These are phyloP conservation scores for Selenia dentaria DNA, from an alignment of 2,888 invertebrate species.

Conservation along the genomic window DNA sequence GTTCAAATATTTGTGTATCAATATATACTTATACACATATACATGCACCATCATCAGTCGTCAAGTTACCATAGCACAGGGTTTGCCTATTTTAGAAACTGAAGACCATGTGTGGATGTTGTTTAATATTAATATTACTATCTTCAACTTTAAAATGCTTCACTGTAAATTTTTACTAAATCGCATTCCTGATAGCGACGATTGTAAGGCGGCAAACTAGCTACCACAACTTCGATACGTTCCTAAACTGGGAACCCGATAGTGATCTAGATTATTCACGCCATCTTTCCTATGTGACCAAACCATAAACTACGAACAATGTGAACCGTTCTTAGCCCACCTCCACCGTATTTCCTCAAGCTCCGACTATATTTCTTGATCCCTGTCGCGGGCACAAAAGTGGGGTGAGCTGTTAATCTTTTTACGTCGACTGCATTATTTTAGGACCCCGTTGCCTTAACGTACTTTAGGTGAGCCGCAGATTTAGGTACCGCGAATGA, in stretches of 20 bases:
- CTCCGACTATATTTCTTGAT: constrained; percentile 61
- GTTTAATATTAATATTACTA: no score
- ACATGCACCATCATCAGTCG: no score
- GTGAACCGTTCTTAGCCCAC: constrained; percentile 36
- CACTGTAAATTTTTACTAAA: no score
- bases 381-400: constrained; percentile 62
- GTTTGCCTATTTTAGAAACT: no score
- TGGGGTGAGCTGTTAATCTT: constrained; percentile 67
- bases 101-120: no score
- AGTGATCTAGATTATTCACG: not conserved
- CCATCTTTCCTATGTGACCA: not conserved
- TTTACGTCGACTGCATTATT: constrained; percentile 70
- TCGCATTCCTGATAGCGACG: no score
- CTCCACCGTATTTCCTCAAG: constrained; percentile 41
- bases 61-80: no score
- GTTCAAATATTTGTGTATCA: no score
- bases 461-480: constrained; percentile 34
- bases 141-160: no score
- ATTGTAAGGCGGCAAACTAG: no score
- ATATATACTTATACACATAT: no score
- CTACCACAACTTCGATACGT: no score
- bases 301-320: constrained; percentile 22
- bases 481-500: constrained; percentile 29
- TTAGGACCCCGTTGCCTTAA: constrained; percentile 50
- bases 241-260: constrained; percentile 12